Base-by-base conservation (phyloP, 2,113 vertebrate genomes). In the Odontophorus gujanensis region DNA sequence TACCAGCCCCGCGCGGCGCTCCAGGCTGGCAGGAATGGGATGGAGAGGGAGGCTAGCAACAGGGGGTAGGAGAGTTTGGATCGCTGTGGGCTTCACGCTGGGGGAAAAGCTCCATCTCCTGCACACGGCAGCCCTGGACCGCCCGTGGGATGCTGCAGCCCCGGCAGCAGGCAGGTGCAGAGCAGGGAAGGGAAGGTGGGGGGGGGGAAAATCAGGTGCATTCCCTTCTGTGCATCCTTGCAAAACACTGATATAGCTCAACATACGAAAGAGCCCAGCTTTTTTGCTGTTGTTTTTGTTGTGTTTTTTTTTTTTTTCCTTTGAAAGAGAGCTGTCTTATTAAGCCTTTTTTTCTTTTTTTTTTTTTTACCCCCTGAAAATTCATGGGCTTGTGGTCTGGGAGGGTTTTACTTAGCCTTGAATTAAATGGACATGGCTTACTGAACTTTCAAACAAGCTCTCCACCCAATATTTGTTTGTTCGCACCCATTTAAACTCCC, bases 1-100 rank as follows among this genome's bases (percentile, higher is more conserved):
- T 96, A 96, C 95, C 91, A 93, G 90, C 93, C 69, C 3, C 83
- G 85, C 95, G 6, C 93, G 88, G 93, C 87, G 94, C 85, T 4
- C 6, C 15, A 95, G 95, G 92, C 47, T 76, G 4, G 1, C 61
- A 43, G 43, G 36, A 83, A 55, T 0, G 20, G 93, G 63, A 89
- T 82, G 6, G 42, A 38, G 77, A 86, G 77, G 69, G 19, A 20
- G 79, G 89, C 48, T 43, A 90, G 93, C 91, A 96, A 91, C 92
- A 91, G 95, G 81, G 84, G 38, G 8, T 62, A 19, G 0, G 30
- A 47, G 69, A 90, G 85, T 86, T 95, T 87, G 82, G 87, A 88
- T 36, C 73, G 68, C 48, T 48, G 74, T 3, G 12, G 50, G 40
- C 62, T 93, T 79, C 82, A 45, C 1, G 11, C 53, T 0, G 7